Evolutionary conservation across 2,888 invertebrate genomes (phyloP).

Genomic region (Athetis lepigone): DNA sequence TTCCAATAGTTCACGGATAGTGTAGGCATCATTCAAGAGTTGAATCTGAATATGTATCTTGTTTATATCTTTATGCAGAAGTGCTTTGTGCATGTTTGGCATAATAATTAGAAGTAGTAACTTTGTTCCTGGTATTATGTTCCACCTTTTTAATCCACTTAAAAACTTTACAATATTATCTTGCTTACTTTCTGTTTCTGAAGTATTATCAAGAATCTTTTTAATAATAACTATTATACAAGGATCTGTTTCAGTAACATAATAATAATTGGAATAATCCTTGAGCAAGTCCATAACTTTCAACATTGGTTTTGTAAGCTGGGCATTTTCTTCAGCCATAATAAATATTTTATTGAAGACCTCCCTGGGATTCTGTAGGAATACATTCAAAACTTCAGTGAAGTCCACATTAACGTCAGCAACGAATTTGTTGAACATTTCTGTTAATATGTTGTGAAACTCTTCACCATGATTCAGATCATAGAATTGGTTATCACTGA

Average conservation of each 20-base stretch:
- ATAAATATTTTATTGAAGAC: conserved; percentile 78
- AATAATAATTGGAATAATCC: conserved; percentile 78
- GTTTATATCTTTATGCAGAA: conserved; percentile 71
- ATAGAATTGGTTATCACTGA: conserved; percentile 71
- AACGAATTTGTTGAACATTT: conserved; percentile 83
- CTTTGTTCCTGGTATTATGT: conserved; percentile 74
- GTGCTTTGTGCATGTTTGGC: conserved; percentile 80
- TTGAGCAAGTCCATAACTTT: conserved; percentile 76
- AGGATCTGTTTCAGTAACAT: conserved; percentile 78
- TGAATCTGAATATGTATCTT: conserved; percentile 74
- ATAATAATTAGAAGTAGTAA: conserved; percentile 80
- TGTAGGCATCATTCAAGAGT: conserved; percentile 73
- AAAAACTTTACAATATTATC: conserved; percentile 78
- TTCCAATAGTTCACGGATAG: conserved; percentile 72
- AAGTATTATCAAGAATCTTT: conserved; percentile 66
- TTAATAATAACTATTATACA: conserved; percentile 75
- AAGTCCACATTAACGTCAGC: conserved; percentile 71
- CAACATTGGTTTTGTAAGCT: conserved; percentile 80
- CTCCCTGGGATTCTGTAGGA: conserved; percentile 80
- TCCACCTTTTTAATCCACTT: conserved; percentile 71
- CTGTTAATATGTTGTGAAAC: conserved; percentile 72
- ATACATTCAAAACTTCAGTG: conserved; percentile 75
- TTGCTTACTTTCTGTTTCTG: conserved; percentile 72
- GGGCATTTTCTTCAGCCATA: conserved; percentile 76
- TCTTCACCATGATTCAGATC: conserved; percentile 69